phyloP scores from a whole-genome alignment of 2,888 invertebrate species.

The Tenthredo notha region DNA sequence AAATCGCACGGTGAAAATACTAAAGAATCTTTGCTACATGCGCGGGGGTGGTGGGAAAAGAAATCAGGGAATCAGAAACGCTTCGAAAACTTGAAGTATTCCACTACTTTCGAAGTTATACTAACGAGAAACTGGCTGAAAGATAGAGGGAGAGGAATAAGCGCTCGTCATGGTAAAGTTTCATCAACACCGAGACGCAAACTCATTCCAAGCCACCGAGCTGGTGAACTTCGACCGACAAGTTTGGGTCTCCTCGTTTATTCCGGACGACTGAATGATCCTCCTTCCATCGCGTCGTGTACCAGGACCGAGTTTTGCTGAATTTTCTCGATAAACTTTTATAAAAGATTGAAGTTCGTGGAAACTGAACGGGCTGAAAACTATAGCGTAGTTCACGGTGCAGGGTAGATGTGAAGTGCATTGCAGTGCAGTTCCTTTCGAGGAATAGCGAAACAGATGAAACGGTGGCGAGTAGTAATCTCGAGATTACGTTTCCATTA shows the following conservation, averaged over 20 bases:
- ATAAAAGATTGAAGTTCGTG: neutral
- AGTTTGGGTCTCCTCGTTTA: slow-evolving; percentile 78
- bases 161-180: slow-evolving; percentile 77
- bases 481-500: slow-evolving; percentile 52
- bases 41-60: neutral
- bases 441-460: neutral
- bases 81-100: neutral
- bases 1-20: neutral
- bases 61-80: neutral
- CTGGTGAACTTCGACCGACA: slow-evolving; percentile 76
- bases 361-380: neutral
- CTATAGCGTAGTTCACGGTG: neutral
- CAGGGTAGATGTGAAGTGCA: neutral
- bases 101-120: neutral
- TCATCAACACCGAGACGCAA: slow-evolving; percentile 75
- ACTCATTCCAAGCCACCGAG: slow-evolving; percentile 74
- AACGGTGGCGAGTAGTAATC: slow-evolving; percentile 30
- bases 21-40: neutral
- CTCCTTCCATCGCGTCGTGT: slow-evolving; percentile 71
- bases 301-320: slow-evolving; percentile 12
- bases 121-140: neutral
- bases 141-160: slow-evolving; percentile 64
- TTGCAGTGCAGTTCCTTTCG: neutral
- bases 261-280: slow-evolving; percentile 67
- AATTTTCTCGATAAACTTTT: slow-evolving; percentile 28